Base-by-base conservation (phyloP, 2,888 invertebrate genomes). In the Ormyrus labotus region DNA sequence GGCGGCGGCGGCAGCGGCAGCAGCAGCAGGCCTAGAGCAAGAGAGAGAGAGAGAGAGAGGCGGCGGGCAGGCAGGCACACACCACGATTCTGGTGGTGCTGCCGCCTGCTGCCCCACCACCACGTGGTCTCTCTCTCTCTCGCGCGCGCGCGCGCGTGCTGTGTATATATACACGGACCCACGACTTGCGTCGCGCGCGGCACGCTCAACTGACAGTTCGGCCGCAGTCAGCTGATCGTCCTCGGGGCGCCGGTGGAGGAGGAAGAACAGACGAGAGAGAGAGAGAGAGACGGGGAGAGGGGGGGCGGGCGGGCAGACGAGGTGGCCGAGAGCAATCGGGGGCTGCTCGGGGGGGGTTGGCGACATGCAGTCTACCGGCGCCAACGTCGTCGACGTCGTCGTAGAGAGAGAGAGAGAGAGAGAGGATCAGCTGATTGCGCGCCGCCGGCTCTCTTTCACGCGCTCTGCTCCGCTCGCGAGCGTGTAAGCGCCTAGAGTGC, bases 311-410 rank as follows among this genome's bases (percentile, higher is more conserved):
- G 83, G 75, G 72, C 34, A 34, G 34, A 34, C 65, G 74, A 82
- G 85, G 51, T 34, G 34, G 34, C 34, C 48, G 64, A 48, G 73
- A 53, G 84, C 34, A 34, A 34, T 34, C 34, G 34, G 81, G 82
- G 84, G 83, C 34, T 34, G 34, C 34, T 34, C 34, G 83, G 83
- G 85, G 83, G 85, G 86, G 86, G 87, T 87, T 86, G 88, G 89
- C 90, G 89, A 88, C 89, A 86, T 86, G 88, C 88, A 87, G 90
- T 90, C 90, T 90, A 83, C 87, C 85, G 83, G 83, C 84, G 85
- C 84, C 83, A 61, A 34, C 71, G 69, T 51, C 69, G 76, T 63
- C 76, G 70, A 51, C 80, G 68, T 53, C 81, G 74, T 74, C 79
- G 79, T 65, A 74, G 67, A 55, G 61, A 68, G 61, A 68, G 50